Evolutionary conservation across 1,140 invertebrate genomes (phyloP).

Genomic region (Meloidogyne floridensis): DNA sequence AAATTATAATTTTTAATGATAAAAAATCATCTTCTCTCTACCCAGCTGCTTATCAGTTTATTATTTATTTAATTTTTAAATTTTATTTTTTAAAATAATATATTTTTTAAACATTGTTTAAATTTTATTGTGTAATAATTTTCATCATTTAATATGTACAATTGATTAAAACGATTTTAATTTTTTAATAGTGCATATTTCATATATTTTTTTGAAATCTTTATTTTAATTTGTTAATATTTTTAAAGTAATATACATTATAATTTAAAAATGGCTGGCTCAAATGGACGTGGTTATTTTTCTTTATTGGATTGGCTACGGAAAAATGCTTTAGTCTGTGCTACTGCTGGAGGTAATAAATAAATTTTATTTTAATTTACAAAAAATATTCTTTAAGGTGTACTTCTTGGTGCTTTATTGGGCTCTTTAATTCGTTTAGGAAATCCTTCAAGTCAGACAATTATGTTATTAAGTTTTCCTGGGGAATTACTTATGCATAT

Average conservation of each 20-base stretch:
- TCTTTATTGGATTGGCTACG: constrained; percentile 51
- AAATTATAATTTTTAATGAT: too few relatives aligned
- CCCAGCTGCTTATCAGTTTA: too few relatives aligned
- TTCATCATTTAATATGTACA: too few relatives aligned
- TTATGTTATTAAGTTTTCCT: constrained; percentile 60
- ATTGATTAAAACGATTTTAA: too few relatives aligned
- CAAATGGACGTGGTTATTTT: background rate
- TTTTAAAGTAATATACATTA: background rate
- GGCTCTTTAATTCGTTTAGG: constrained; percentile 45
- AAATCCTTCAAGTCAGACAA: constrained; percentile 40
- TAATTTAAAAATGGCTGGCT: constrained; percentile 8
- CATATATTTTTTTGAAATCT: background rate
- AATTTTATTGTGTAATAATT: too few relatives aligned
- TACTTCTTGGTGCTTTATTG: constrained; percentile 56
- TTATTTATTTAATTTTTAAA: too few relatives aligned
- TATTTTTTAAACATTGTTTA: too few relatives aligned
- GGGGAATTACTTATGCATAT: constrained; percentile 65
- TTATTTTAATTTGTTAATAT: background rate
- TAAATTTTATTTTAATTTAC: background rate
- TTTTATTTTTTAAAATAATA: too few relatives aligned
- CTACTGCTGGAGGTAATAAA: constrained; percentile 43
- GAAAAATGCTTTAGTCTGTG: constrained; percentile 56
- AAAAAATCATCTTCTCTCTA: too few relatives aligned
- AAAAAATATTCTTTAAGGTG: constrained; percentile 30
- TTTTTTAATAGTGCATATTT: background rate